phyloP scores from a whole-genome alignment of 2,113 vertebrate species.

The Hymenochirus boettgeri region DNA sequence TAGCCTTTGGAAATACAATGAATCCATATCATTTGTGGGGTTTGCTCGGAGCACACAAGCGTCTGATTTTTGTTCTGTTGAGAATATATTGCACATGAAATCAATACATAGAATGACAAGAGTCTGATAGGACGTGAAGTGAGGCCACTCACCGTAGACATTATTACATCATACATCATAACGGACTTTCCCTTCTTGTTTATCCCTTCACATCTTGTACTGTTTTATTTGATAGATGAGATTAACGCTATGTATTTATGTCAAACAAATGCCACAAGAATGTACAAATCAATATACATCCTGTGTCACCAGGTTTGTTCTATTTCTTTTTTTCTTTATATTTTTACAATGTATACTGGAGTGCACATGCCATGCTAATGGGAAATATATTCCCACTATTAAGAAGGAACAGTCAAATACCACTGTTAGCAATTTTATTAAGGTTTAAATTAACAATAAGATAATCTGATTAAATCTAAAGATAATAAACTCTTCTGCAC shows the following conservation, averaged over 20 bases:
- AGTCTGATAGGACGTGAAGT: not conserved
- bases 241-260: not conserved
- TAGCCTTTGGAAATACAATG: too few species aligned
- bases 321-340: too few species aligned
- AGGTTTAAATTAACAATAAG: too few species aligned
- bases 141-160: conserved; percentile 5
- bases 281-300: conserved; percentile 18
- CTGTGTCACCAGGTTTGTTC: too few species aligned
- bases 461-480: too few species aligned
- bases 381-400: too few species aligned
- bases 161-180: conserved; percentile 12
- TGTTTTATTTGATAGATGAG: conserved; percentile 15
- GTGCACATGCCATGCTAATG: too few species aligned
- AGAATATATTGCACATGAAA: not conserved
- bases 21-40: not conserved
- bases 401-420: too few species aligned
- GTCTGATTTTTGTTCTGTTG: not conserved
- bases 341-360: too few species aligned
- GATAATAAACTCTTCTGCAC: too few species aligned
- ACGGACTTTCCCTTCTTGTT: not conserved
- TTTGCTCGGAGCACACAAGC: not conserved
- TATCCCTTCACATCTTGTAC: not conserved
- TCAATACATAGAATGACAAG: conserved; percentile 16
- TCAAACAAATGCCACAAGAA: conserved; percentile 2
- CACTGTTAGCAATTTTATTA: too few species aligned